Conservation (phyloP, 2,113 vertebrate genomes). For the Pomatostomus ruficeps region DNA sequence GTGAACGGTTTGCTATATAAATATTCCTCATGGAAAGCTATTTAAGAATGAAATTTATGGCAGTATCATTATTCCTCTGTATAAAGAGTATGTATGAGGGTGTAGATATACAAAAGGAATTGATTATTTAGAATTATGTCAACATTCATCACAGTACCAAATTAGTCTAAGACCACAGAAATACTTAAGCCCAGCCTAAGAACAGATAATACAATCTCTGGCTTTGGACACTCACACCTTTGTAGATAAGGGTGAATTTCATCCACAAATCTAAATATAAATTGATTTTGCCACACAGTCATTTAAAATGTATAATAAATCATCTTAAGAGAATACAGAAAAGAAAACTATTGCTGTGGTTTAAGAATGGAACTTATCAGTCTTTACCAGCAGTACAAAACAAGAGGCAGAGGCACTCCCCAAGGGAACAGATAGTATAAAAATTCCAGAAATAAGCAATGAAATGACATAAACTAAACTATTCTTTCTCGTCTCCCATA, state of each 20-base stretch:
- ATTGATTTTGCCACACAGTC: neutral
- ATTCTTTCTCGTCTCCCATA: neutral
- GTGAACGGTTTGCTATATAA: neutral
- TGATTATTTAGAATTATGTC: neutral
- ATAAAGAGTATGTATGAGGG: neutral
- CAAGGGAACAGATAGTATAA: neutral
- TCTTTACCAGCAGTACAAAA: neutral
- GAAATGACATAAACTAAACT: neutral
- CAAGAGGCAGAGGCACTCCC: neutral
- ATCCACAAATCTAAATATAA: neutral
- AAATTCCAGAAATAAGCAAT: neutral
- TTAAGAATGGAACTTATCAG: neutral
- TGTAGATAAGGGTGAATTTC: neutral
- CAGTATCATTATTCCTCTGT: neutral
- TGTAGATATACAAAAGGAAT: neutral
- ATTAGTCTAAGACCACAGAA: neutral
- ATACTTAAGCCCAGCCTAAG: neutral
- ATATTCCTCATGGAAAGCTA: neutral
- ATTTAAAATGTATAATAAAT: neutral
- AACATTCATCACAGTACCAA: neutral
- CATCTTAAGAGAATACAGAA: neutral
- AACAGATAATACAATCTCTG: neutral
- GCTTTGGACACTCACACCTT: neutral
- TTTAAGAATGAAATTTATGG: neutral
- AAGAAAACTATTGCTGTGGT: neutral